phyloP scores from a whole-genome alignment of 2,888 invertebrate genomes.

The Lasioglossum marginatum region DNA sequence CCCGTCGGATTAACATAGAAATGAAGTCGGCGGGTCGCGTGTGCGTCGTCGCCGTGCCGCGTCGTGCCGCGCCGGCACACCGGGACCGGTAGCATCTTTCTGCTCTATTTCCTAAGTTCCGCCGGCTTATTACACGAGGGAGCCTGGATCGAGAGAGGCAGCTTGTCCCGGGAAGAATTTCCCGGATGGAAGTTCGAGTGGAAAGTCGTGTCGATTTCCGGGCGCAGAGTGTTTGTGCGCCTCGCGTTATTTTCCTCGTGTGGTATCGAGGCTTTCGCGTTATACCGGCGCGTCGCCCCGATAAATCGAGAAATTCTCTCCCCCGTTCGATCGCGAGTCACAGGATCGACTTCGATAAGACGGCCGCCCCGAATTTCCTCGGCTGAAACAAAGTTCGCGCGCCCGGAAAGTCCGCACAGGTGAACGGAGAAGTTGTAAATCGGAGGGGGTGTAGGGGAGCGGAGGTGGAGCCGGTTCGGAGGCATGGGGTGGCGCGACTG shows the following conservation, averaged over 20 bases:
- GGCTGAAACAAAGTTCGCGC: conserved; percentile 52
- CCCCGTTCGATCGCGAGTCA: conserved; percentile 13
- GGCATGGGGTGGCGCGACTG: conserved; percentile 59
- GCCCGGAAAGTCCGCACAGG: conserved; percentile 61
- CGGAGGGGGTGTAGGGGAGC: conserved; percentile 38
- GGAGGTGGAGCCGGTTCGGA: background rate
- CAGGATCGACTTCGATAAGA: conserved; percentile 33
- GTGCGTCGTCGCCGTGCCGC: background rate
- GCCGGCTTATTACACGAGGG: conserved; percentile 41
- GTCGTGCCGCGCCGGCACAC: background rate
- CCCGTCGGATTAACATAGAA: conserved; percentile 40
- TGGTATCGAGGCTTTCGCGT: background rate
- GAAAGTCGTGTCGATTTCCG: conserved; percentile 44
- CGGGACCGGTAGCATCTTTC: background rate
- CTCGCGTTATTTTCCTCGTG: conserved; percentile 3
- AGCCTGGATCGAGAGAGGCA: background rate
- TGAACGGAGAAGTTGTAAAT: conserved; percentile 68
- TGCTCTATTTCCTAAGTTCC: conserved; percentile 16
- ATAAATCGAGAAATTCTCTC: conserved; percentile 40
- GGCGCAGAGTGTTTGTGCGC: background rate
- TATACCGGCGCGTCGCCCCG: background rate
- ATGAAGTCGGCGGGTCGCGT: conserved; percentile 25
- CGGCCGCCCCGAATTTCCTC: conserved; percentile 18
- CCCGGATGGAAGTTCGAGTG: conserved; percentile 46
- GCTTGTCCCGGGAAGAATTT: conserved; percentile 18